Base-by-base conservation (phyloP, 92 coral and sea anemone species). In the Pocillopora meandrina region DNA sequence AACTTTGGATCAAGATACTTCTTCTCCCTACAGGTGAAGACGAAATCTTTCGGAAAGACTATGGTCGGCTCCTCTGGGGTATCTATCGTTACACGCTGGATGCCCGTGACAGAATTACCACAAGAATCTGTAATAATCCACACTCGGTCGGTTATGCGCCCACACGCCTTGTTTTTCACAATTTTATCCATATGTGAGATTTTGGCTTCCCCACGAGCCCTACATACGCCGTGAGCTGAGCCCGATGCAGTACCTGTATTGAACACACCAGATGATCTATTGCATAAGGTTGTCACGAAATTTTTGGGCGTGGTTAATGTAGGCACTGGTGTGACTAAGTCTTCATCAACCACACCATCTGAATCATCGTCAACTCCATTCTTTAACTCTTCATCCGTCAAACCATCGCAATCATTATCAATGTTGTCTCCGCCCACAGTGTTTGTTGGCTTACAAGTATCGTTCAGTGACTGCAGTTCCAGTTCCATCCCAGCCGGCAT, bases 391-490 rank as follows among this genome's bases (percentile, higher is more conserved):
- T 95, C 98, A 77, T 95, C 98, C 49, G 92, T 93, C 49, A 49
- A 59, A 17, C 92, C 92, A 74, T 95, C 98, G 61, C 98, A 95
- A 49, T 95, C 98, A 61, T 95, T 95, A 72, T 95, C 98, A 33
- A 90, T 82, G 13, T 90, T 90, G 71, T 95, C 98, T 0, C 90
- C 97, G 0, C 97, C 95, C 2, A 12, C 60, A 71, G 77, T 90
- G n/a, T 12, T 10, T 71, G 91, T 71, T 64, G 2, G 19, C n/a
- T 2, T 18, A 31, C 93, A 90, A 1, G 49, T 61, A n/a, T 15
- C 12, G 9, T 71, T 16, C 0, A 1, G 2, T 9, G 58, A 14
- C 19, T 47, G 75, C 56, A 16, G 77, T 86, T 56, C 76, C 79
- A 9, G 60, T 66, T 87, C 78, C 59, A 95, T 52, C 9, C 98